Percentiles rank a stretch among this genome's conserved stretches.
Conservation (phyloP, 2,888 invertebrate genomes). For the Litoditis marina region DNA sequence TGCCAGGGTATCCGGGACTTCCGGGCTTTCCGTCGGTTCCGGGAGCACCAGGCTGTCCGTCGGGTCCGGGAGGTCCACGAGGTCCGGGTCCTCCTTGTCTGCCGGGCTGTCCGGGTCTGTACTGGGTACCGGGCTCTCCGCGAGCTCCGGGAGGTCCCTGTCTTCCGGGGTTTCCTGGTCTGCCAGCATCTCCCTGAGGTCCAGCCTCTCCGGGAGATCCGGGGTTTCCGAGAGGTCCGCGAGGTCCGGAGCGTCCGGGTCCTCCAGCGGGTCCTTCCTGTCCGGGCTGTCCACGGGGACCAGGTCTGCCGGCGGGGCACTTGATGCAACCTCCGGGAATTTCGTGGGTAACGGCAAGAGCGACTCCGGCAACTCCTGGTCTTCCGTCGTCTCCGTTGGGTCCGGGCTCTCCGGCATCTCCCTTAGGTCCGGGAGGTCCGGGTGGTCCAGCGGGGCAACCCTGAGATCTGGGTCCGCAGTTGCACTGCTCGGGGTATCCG, state of each 20-base stretch:
- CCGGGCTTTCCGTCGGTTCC: constrained; percentile 41
- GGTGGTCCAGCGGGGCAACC: constrained; percentile 53
- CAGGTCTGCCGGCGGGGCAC: constrained; percentile 40
- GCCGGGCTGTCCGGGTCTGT: constrained; percentile 40
- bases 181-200: constrained; percentile 33
- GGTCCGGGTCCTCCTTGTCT: constrained; percentile 43
- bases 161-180: constrained; percentile 34
- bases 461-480: constrained; percentile 43
- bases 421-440: constrained; percentile 44
- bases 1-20: constrained; percentile 38
- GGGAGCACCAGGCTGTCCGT: constrained; percentile 36
- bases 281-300: constrained; percentile 37
- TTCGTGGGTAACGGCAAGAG: constrained; percentile 45
- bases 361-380: constrained; percentile 44
- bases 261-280: constrained; percentile 35
- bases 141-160: constrained; percentile 41
- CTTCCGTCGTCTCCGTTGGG: constrained; percentile 42
- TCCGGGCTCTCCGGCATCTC: constrained; percentile 41
- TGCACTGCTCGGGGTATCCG: constrained; percentile 39
- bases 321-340: constrained; percentile 50
- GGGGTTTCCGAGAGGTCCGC: constrained; percentile 33
- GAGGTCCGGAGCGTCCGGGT: constrained; percentile 33
- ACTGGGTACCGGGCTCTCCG: constrained; percentile 41
- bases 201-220: constrained; percentile 35
- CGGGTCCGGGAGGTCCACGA: constrained; percentile 43